Conservation (phyloP, 2,113 vertebrate species). For the Pristiophorus japonicus region DNA sequence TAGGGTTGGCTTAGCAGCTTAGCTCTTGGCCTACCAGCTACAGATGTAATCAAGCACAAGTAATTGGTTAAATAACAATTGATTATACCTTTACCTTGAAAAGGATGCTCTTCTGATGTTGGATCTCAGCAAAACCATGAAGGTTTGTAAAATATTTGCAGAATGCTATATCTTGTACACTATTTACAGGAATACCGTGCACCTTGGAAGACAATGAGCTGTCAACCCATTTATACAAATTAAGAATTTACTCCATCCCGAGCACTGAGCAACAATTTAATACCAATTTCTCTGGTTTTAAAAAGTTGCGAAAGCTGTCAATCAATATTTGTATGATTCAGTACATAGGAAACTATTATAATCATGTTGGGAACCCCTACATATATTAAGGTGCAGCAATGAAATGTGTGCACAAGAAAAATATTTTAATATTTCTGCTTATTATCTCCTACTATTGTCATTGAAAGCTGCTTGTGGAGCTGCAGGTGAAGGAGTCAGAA, state of each 20-base stretch:
- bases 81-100: neutral
- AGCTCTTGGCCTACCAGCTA: conserved; percentile 11
- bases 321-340: neutral
- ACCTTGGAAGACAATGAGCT: neutral
- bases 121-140: conserved; percentile 18
- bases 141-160: conserved; percentile 2
- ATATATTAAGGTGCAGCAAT: conserved; percentile 10
- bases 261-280: neutral
- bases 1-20: conserved; percentile 7
- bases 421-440: neutral
- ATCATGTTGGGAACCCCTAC: neutral
- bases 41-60: neutral
- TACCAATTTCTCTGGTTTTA: neutral
- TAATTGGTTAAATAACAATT: neutral
- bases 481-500: neutral
- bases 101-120: neutral
- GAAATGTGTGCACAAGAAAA: neutral
- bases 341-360: neutral
- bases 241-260: neutral
- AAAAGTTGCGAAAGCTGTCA: neutral
- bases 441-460: neutral
- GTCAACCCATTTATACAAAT: neutral
- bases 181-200: neutral
- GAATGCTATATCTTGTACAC: neutral
- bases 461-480: neutral